These are phyloP conservation scores for Parapristionchus giblindavisi DNA, from an alignment of 2,888 invertebrate genomes.

Conservation along the genomic window DNA sequence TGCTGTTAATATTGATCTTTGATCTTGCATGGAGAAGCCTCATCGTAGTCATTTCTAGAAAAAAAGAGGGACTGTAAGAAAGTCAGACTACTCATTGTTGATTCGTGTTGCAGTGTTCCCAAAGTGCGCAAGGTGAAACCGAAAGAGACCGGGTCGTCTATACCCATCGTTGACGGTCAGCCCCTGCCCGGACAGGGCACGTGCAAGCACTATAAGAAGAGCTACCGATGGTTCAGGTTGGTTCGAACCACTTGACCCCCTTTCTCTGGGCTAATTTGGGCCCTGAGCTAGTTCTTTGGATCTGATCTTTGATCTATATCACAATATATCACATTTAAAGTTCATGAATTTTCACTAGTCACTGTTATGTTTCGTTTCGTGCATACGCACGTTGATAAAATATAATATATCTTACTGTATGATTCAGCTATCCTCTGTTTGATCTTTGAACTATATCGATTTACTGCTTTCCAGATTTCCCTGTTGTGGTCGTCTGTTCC, in stretches of 20 bases:
- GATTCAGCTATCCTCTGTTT: background rate
- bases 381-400: too few relatives aligned
- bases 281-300: too few relatives aligned
- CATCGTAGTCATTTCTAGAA: too few relatives aligned
- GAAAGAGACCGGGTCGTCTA: conserved; percentile 56
- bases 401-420: too few relatives aligned
- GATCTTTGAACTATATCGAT: background rate
- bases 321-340: too few relatives aligned
- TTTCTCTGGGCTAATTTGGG: background rate
- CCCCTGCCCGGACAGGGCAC: conserved; percentile 72
- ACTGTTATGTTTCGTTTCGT: background rate
- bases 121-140: conserved; percentile 11
- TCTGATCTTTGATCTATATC: too few relatives aligned
- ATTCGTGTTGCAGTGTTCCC: conserved; percentile 1
- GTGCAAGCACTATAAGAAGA: conserved; percentile 73
- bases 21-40: background rate
- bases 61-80: too few relatives aligned
- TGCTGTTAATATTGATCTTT: background rate
- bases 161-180: conserved; percentile 71
- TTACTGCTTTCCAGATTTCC: conserved; percentile 57
- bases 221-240: conserved; percentile 73
- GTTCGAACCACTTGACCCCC: too few relatives aligned
- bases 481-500: conserved; percentile 45
- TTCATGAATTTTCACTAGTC: too few relatives aligned
- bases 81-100: background rate